phyloP scores from a whole-genome alignment of 2,888 invertebrate species.

The Parnassius orleans region DNA sequence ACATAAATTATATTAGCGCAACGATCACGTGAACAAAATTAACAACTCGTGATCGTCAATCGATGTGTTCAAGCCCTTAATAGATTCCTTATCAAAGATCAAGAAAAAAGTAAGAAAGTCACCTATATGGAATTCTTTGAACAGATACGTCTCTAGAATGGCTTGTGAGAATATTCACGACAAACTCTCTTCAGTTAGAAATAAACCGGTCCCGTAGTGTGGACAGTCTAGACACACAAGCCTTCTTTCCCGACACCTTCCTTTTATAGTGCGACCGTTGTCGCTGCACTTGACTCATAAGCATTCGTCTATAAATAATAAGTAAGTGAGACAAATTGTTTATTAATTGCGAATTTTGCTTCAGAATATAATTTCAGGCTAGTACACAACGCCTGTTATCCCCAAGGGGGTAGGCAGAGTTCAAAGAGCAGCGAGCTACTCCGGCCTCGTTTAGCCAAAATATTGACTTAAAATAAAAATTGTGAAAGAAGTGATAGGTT shows the following conservation, averaged over 20 bases:
- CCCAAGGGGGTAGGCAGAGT: too few species aligned
- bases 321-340: conserved; percentile 9
- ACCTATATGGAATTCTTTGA: conserved; percentile 23
- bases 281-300: background rate
- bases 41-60: background rate
- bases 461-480: too few species aligned
- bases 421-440: too few species aligned
- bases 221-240: conserved; percentile 8
- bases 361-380: too few species aligned
- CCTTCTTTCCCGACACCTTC: conserved; percentile 22
- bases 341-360: conserved; percentile 1
- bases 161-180: conserved; percentile 18
- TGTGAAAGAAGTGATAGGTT: too few species aligned
- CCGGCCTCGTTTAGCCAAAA: too few species aligned
- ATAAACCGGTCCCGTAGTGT: conserved; percentile 15
- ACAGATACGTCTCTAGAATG: conserved; percentile 25
- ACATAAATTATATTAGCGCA: too few species aligned
- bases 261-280: conserved; percentile 17
- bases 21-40: too few species aligned
- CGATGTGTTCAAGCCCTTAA: conserved; percentile 7
- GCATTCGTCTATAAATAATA: background rate
- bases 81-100: background rate
- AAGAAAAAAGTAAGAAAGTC: conserved; percentile 25
- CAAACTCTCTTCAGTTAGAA: conserved; percentile 24
- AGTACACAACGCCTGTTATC: too few species aligned